Percentiles rank a stretch among this genome's conserved stretches.
Evolutionary conservation across 2,797 vertebrate species (phyloP).

Genomic region (Tauraco hartlaubi): DNA sequence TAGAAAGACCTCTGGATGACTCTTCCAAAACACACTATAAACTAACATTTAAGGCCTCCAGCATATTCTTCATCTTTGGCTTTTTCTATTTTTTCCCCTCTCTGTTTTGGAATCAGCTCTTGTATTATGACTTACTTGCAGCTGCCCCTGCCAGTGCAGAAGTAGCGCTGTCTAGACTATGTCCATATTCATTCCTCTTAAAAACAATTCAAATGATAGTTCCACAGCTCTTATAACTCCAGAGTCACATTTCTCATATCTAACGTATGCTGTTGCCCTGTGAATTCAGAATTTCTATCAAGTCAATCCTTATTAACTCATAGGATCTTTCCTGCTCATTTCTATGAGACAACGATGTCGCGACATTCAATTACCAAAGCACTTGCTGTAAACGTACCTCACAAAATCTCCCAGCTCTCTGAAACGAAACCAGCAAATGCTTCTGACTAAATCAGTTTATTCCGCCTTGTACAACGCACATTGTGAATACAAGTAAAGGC

Average conservation of each 20-base stretch:
- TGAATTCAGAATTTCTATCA: not conserved
- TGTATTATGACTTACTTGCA: not conserved
- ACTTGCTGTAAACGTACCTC: fast-evolving
- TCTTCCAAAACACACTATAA: not conserved
- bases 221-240: not conserved
- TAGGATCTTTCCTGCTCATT: not conserved
- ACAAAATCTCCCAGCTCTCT: not conserved
- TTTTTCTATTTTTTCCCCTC: not conserved
- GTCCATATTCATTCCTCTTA: not conserved
- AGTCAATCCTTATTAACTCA: not conserved
- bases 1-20: constrained; percentile 57
- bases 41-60: not conserved
- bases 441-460: not conserved
- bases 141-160: constrained; percentile 30
- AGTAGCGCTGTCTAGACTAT: not conserved
- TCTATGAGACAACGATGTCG: not conserved
- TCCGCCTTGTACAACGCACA: not conserved
- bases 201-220: not conserved
- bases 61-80: not conserved
- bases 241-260: not conserved
- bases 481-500: not conserved
- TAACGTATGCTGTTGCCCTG: not conserved
- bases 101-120: not conserved
- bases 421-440: not conserved
- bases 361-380: not conserved